Percentiles rank a stretch among this genome's conserved stretches.
phyloP scores from a whole-genome alignment of 2,888 invertebrate genomes.

The Tachystola acroxantha region DNA sequence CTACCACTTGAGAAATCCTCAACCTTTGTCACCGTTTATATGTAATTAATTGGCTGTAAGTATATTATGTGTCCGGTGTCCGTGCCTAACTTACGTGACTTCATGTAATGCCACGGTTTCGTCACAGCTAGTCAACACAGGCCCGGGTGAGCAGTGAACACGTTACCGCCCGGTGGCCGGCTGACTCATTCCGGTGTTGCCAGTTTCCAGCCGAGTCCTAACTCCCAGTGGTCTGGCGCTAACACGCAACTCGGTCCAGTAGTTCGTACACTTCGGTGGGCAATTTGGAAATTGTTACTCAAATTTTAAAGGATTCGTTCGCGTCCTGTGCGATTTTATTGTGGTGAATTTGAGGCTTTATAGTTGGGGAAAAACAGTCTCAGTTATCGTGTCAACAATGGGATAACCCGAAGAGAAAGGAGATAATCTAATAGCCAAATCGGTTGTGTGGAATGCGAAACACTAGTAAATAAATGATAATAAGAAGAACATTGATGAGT shows the following conservation, averaged over 20 bases:
- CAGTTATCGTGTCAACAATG: no score
- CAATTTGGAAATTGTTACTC: conserved; percentile 52
- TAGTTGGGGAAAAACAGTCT: not conserved
- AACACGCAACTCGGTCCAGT: conserved; percentile 65
- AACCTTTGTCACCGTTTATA: no score
- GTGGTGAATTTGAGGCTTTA: not conserved
- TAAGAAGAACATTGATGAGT: no score
- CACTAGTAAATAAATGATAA: no score
- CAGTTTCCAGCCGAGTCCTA: conserved; percentile 47
- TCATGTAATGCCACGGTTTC: conserved; percentile 24
- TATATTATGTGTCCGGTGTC: no score
- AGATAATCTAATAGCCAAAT: no score
- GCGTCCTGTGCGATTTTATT: conserved; percentile 1
- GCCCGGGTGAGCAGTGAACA: conserved; percentile 34
- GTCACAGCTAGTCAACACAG: conserved; percentile 21
- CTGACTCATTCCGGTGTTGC: conserved; percentile 51
- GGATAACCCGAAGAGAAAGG: no score
- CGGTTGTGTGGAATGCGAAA: no score
- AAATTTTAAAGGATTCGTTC: conserved; percentile 34
- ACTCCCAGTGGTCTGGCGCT: conserved; percentile 52
- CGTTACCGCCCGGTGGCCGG: conserved; percentile 40
- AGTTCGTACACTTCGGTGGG: conserved; percentile 55
- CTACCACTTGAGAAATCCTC: no score
- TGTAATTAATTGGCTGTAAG: no score
- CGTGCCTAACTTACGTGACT: no score